phyloP scores from a whole-genome alignment of 2,888 invertebrate species.

The Xanthia togata region DNA sequence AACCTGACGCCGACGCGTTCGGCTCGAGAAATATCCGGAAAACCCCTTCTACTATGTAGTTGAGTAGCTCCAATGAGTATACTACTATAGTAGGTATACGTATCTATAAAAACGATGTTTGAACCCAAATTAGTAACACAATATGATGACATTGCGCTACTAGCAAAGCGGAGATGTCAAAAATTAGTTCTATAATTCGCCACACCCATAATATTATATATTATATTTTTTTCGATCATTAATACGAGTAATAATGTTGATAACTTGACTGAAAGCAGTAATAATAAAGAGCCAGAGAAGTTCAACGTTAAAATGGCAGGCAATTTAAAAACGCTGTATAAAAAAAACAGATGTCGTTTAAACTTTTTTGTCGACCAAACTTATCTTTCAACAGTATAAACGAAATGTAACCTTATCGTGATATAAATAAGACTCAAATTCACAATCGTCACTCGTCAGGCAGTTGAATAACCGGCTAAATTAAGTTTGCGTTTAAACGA shows the following conservation, averaged over 20 bases:
- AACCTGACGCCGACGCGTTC: conserved; percentile 24
- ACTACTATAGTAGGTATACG: not conserved
- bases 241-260: too few relatives aligned
- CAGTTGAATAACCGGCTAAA: conserved; percentile 24
- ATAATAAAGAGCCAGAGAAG: not conserved
- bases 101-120: not conserved
- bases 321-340: not conserved
- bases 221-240: too few relatives aligned
- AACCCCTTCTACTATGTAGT: conserved; percentile 5
- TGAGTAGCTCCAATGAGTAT: not conserved
- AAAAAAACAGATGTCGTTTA: not conserved
- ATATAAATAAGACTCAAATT: not conserved
- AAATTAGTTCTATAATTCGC: not conserved
- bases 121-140: not conserved
- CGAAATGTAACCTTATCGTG: not conserved
- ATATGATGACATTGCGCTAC: not conserved
- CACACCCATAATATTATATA: too few relatives aligned
- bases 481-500: conserved; percentile 21
- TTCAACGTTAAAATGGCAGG: not conserved
- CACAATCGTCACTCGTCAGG: not conserved
- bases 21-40: conserved; percentile 43
- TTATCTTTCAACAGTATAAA: not conserved
- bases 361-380: not conserved
- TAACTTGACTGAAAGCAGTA: not conserved
- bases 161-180: not conserved